Percentiles rank a stretch among this genome's conserved stretches.
phyloP scores from a whole-genome alignment of 2,113 vertebrate species.

The Coryphaenoides rupestris region DNA sequence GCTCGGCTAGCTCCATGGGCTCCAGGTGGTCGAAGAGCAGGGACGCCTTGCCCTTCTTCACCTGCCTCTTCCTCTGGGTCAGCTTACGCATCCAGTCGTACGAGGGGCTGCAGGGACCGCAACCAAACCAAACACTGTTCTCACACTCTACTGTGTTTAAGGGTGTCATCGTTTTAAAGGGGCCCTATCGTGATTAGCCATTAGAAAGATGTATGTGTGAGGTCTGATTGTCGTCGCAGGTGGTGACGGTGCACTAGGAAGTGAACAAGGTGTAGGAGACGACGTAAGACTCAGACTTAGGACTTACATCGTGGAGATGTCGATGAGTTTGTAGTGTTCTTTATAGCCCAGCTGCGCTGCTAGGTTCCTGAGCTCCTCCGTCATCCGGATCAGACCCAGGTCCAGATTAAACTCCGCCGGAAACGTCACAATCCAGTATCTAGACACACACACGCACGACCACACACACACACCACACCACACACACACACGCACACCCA shows the following conservation, averaged over 20 bases:
- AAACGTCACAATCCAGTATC: conserved; percentile 97
- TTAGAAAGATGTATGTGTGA: too few species aligned
- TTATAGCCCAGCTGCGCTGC: conserved; percentile 84
- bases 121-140: too few species aligned
- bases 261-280: neutral
- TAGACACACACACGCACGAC: conserved; percentile 56
- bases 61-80: conserved; percentile 91
- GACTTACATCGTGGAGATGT: conserved; percentile 96
- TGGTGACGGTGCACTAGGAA: conserved; percentile 5
- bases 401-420: conserved; percentile 98
- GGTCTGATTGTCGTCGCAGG: too few species aligned
- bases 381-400: conserved; percentile 86
- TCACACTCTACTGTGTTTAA: too few species aligned
- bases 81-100: conserved; percentile 98
- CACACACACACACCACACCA: too few species aligned
- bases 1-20: conserved; percentile 93
- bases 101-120: conserved; percentile 79
- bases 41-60: conserved; percentile 94
- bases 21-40: conserved; percentile 96
- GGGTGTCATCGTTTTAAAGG: too few species aligned
- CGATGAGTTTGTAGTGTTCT: conserved; percentile 88
- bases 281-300: neutral
- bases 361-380: conserved; percentile 88
- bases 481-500: too few species aligned
- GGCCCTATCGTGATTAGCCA: too few species aligned